Conservation (phyloP, 2,888 invertebrate genomes). For the Cataglyphis livida region DNA sequence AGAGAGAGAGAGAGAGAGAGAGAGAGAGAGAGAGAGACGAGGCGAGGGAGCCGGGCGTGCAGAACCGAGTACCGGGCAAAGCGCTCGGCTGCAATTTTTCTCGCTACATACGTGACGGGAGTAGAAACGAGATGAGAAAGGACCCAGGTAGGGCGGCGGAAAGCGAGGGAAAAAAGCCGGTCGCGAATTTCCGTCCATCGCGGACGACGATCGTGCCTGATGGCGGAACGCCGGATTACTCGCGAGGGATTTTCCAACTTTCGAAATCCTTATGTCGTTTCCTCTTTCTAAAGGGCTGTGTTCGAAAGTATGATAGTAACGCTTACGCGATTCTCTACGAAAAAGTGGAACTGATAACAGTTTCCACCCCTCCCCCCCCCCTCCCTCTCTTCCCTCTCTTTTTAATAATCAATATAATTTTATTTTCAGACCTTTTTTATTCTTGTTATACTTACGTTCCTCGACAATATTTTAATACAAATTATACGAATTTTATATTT, state of each 20-base stretch:
- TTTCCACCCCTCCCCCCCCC: too few species aligned
- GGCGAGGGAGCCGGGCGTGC: constrained; percentile 80
- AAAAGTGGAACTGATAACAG: constrained; percentile 11
- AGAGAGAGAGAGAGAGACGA: constrained; percentile 41
- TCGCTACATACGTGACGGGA: constrained; percentile 86
- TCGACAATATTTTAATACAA: neutral
- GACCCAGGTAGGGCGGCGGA: constrained; percentile 60
- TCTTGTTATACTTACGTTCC: neutral
- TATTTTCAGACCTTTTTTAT: neutral
- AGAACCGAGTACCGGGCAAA: constrained; percentile 85
- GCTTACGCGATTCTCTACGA: constrained; percentile 12
- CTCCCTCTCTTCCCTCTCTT: constrained; percentile 14
- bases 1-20: too few species aligned
- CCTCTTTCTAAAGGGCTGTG: constrained; percentile 29
- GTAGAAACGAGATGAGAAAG: constrained; percentile 81
- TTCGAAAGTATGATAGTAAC: constrained; percentile 35
- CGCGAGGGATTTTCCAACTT: constrained; percentile 79
- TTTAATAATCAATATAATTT: constrained; percentile 8
- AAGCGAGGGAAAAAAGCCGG: constrained; percentile 70
- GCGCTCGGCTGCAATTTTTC: constrained; percentile 86
- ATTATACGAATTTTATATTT: neutral
- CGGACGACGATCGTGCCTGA: constrained; percentile 65
- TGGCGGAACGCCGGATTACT: constrained; percentile 73
- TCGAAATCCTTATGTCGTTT: constrained; percentile 60
- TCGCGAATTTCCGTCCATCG: constrained; percentile 78